Evolutionary conservation across 2,888 invertebrate species (phyloP).

Genomic region (Eupithecia dodoneata): DNA sequence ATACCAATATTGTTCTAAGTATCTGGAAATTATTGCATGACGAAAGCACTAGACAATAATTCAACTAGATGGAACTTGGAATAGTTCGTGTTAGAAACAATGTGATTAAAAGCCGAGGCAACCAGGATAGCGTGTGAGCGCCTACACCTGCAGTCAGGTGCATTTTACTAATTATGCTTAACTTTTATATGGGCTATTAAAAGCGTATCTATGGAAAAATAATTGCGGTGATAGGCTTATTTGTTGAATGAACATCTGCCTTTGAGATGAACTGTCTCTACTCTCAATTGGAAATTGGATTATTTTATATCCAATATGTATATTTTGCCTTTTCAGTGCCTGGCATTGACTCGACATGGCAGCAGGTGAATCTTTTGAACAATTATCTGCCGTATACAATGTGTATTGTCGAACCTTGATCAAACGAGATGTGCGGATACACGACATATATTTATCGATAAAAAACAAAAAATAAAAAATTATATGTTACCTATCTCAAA

Average conservation of each 20-base stretch:
- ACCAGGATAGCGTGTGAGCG: conserved; percentile 20
- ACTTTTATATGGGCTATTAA: conserved; percentile 25
- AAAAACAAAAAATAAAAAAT: too few relatives aligned
- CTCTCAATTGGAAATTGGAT: neutral
- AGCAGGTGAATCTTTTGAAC: neutral
- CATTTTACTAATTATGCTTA: conserved; percentile 27
- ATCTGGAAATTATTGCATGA: conserved; percentile 18
- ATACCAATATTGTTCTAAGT: neutral
- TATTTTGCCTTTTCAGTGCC: neutral
- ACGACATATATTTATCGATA: too few relatives aligned
- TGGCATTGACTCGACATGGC: too few relatives aligned
- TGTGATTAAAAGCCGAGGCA: conserved; percentile 23
- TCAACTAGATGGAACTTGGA: conserved; percentile 8
- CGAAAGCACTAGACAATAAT: conserved; percentile 14
- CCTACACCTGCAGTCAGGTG: conserved; percentile 37
- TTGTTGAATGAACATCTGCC: neutral
- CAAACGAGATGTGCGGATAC: too few relatives aligned
- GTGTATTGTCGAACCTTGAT: too few relatives aligned
- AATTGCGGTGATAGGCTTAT: conserved; percentile 8
- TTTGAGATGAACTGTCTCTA: neutral
- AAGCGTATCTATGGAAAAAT: conserved; percentile 27
- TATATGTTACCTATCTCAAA: too few relatives aligned
- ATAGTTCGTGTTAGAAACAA: conserved; percentile 21
- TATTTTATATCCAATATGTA: too few relatives aligned
- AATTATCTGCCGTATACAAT: too few relatives aligned